Percentiles rank a stretch among this genome's conserved stretches.
phyloP scores from a whole-genome alignment of 2,797 vertebrate genomes.

The Pelochelys cantorii region DNA sequence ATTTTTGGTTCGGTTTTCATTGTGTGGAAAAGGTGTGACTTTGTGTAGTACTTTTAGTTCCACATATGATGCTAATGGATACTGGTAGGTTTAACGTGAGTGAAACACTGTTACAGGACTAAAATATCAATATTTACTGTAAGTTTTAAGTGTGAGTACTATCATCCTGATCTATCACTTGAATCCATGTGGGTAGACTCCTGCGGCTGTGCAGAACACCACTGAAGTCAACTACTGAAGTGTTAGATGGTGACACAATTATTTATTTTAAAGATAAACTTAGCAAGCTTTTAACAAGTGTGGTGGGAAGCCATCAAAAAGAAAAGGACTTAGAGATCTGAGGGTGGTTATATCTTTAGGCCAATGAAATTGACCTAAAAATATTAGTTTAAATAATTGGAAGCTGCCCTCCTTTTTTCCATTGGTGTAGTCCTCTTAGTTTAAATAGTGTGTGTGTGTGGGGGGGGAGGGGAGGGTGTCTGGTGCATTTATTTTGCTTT shows the following conservation, averaged over 20 bases:
- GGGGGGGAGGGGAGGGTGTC: no score
- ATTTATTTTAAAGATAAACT: neutral
- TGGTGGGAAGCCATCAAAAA: neutral
- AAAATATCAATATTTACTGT: neutral
- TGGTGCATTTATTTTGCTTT: neutral
- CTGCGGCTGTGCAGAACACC: neutral
- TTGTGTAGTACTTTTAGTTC: neutral
- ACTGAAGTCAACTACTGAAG: neutral
- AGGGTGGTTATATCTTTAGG: neutral
- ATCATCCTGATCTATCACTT: neutral
- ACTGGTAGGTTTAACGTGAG: neutral
- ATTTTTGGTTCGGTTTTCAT: neutral
- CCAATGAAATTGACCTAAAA: neutral
- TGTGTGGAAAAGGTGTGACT: neutral
- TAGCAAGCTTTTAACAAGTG: neutral
- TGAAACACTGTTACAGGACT: constrained; percentile 5
- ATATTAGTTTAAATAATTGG: neutral
- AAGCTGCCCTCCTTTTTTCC: neutral
- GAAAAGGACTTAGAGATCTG: neutral
- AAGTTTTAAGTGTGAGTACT: neutral
- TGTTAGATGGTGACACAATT: neutral
- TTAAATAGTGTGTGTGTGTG: neutral
- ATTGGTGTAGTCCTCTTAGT: neutral
- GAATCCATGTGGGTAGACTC: neutral
- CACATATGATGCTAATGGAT: neutral